Conservation (phyloP, 2,888 invertebrate genomes). For the Andrena chrysosceles region DNA sequence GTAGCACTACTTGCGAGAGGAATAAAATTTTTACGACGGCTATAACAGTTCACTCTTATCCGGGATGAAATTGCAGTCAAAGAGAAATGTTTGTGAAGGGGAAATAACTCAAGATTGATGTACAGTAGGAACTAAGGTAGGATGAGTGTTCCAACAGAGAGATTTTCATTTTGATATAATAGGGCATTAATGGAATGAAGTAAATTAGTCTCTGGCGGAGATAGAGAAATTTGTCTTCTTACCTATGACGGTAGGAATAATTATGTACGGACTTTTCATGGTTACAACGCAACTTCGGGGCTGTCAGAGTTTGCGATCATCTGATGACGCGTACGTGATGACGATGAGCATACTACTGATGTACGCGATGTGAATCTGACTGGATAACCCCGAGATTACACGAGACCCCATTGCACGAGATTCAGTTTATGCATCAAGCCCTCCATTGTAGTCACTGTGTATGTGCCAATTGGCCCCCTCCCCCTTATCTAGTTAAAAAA, state of each 20-base stretch:
- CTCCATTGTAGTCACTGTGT: constrained; percentile 28
- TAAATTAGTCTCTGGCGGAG: not conserved
- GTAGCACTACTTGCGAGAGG: no score
- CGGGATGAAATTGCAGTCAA: no score
- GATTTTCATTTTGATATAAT: not conserved
- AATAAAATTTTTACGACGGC: no score
- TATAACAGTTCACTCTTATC: no score
- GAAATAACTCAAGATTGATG: no score
- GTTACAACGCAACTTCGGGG: constrained; percentile 35
- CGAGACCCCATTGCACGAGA: constrained; percentile 69
- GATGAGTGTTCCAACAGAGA: not conserved
- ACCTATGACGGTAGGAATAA: constrained; percentile 47
- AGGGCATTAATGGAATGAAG: not conserved
- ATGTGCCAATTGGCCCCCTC: constrained; percentile 15
- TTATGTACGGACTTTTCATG: constrained; percentile 43
- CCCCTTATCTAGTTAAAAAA: constrained; percentile 9
- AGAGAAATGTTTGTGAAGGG: no score
- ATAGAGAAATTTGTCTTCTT: constrained; percentile 22
- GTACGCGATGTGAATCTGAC: constrained; percentile 69
- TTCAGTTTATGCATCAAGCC: constrained; percentile 66
- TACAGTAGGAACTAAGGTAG: no score
- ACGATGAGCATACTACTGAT: constrained; percentile 70
- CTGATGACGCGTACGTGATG: constrained; percentile 65
- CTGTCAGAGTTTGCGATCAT: constrained; percentile 45
- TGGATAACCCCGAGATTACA: constrained; percentile 75